Evolutionary conservation across 2,888 invertebrate species (phyloP), one percentile per base, ranked within the genome.

Genomic region (Geophilus truncorum): DNA sequence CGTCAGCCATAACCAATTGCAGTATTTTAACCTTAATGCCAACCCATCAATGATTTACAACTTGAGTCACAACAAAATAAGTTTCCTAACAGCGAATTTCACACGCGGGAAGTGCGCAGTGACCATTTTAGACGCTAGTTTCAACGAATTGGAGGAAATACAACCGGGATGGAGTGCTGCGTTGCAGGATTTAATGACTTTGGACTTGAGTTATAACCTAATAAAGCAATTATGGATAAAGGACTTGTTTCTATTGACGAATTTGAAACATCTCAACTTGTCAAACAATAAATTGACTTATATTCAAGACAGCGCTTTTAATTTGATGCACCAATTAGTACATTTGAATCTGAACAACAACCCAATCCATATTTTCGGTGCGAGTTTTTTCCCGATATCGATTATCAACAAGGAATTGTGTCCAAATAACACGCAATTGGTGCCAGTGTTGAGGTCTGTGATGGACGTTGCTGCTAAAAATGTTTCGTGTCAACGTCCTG

Each of bases 131-230:
- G 79, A 79, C 25, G 28, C 45, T 12, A 79, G 79, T 21, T 25
- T 51, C 32, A 79, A 79, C n/a, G 21, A 79, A 15, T 51, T 79
- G 6, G 18, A 23, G 15, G 23, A 79, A 28, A 3, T 79, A 2
- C 10, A 25, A 57, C 25, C 18, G 12, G 79, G 57, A 4, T 79
- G 79, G 79, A 36, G 9, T 23, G 12, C 36, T 12, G 78, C 36
- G n/a, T 36, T 78, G 12, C 78, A 36, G 32, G 7, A 57, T 15
- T 25, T 79, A 45, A 0, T 28, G 10, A 51, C 10, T 45, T 28
- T 79, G 25, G 18, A 79, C 23, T 23, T 79, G 25, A 79, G 51
- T 45, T 40, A 79, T 28, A 79, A 79, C 25, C 36, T 23, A 25
- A 12, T 79, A 25, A 5, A 12, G 5, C 25, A 23, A 23, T 5